A percentile compares a stretch with the other conserved stretches of the same genome.
Conservation (phyloP, 2,888 invertebrate genomes). For the Parascotia fuliginaria region DNA sequence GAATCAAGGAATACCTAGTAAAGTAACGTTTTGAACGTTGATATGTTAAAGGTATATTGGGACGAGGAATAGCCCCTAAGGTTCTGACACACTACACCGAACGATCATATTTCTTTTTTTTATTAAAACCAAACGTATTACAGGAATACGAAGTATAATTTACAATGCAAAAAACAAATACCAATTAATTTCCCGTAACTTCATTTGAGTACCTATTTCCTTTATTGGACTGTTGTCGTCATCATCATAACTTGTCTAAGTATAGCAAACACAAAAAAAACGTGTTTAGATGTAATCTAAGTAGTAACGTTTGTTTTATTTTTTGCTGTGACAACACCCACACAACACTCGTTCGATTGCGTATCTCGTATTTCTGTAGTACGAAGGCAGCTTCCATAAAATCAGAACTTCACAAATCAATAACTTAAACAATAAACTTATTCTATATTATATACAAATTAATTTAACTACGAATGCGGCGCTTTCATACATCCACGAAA, state of each 20-base stretch:
- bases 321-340: no score
- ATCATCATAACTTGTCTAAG: no score
- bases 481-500: slow-evolving; percentile 53
- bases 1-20: slow-evolving; percentile 14
- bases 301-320: no score
- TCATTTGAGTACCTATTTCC: no score
- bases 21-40: slow-evolving; percentile 58
- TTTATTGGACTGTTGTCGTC: no score
- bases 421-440: slow-evolving; percentile 36
- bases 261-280: no score
- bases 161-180: neutral
- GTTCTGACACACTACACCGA: slow-evolving; percentile 16
- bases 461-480: slow-evolving; percentile 27
- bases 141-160: slow-evolving; percentile 2
- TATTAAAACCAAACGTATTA: neutral
- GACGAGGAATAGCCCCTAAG: slow-evolving; percentile 47
- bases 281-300: no score
- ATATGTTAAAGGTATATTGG: slow-evolving; percentile 55
- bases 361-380: slow-evolving; percentile 5
- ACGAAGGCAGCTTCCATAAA: slow-evolving; percentile 21
- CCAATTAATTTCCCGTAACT: no score
- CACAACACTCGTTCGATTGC: no score
- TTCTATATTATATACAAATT: slow-evolving; percentile 37
- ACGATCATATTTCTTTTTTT: neutral
- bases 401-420: slow-evolving; percentile 43